Evolutionary conservation across 2,797 vertebrate genomes (phyloP), one percentile per base, ranked within the genome.

Genomic region (Molossus alvarezi): DNA sequence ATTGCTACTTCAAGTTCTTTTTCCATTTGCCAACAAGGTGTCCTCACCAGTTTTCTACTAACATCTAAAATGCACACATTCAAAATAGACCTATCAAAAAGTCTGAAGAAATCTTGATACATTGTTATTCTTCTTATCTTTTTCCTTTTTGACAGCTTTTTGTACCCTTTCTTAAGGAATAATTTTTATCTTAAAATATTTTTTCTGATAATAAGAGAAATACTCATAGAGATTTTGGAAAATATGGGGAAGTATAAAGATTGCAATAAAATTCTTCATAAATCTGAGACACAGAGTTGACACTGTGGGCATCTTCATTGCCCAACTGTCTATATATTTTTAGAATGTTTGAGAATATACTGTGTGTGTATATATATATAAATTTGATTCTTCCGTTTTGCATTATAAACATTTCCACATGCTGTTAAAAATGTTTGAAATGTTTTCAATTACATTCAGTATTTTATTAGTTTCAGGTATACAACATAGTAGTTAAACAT

Each of bases 141-240:
- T 90, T 80, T 58, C 79, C 41, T 69, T 94, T 89, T 81, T 60
- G 33, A 51, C 45, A 72, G 27, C 6, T 79, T 79, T 91, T 89
- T 83, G 4, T 17, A 82, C 13, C 21, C 67, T 88, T 23, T 29
- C 37, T 69, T 90, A 77, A 77, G 86, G 62, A 94, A 67, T 33
- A 67, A 75, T 88, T 90, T 95, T 82, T 86, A 77, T 60, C 23
- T 91, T 83, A 71, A 96, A 91, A 82, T 92, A 57, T 48, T 65
- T 89, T 89, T 97, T 91, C 91, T 91, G 48, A 69, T 76, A 84
- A 84, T 73, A 77, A 88, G 48, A 94, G 25, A 71, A 82, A 82
- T 58, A 60, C n/a, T 88, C 41, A 27, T 33, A 75, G 8, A 17
- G 13, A 89, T 88, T 87, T 67, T 9, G 37, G 37, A 73, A 83